Base-by-base conservation (phyloP, 2,113 vertebrate genomes). In the Mionectes macconnelli region DNA sequence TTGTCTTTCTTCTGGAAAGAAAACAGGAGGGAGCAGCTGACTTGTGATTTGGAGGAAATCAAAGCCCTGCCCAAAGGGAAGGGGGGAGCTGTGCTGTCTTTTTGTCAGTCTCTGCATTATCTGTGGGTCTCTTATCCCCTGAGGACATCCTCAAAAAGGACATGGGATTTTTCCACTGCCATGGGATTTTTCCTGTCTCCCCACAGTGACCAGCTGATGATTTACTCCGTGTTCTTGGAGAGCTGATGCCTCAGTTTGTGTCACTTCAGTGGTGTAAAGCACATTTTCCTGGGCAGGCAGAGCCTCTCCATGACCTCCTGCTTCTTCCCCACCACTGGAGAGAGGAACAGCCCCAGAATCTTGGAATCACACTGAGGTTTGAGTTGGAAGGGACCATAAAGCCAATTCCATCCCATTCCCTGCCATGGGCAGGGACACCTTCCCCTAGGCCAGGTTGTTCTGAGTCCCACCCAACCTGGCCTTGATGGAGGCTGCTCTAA, bases 1-100 rank as follows among this genome's bases (percentile, higher is more conserved):
- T 69, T 87, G 73, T 87, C 75, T 86, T 87, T 94, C 62, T 93
- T 68, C 67, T 77, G 82, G 74, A 74, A 96, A 92, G 75, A 47
- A 72, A 93, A 53, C 24, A 42, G 63, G 66, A 86, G 74, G 87
- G 74, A 92, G 85, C 84, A 73, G 60, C 88, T 50, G 90, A 86
- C 35, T 93, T 14, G 75, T 57, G 60, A 39, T 62, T 53, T 59
- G 64, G 60, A 85, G 68, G 59, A 45, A 78, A 89, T 70, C 72
- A 90, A 84, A 94, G 86, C 63, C 49, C 33, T 91, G 9, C 79
- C 87, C 31, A 9, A 87, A 56, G 78, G 73, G 69, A 81, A 78
- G 47, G 39, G 69, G 76, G 1, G 25, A 79, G 77, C 81, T 30
- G 5, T 23, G 75, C 78, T 24, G 4, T 30, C 62, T 50, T 69